A percentile compares a stretch with the other conserved stretches of the same genome.
Evolutionary conservation across 2,113 vertebrate genomes (phyloP).

Genomic region (Lethenteron reissneri): DNA sequence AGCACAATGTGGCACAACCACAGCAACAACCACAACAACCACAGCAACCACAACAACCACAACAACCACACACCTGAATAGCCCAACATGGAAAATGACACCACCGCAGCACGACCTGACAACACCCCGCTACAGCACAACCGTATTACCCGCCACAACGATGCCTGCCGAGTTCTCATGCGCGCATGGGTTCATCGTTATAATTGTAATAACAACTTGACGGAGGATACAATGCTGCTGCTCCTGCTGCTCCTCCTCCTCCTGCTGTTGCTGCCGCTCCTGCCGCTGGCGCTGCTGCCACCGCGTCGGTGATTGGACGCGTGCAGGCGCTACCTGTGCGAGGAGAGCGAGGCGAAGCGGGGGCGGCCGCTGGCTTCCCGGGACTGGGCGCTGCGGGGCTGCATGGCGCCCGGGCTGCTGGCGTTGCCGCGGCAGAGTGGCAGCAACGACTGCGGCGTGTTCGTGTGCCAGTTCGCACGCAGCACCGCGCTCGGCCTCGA

Average conservation of each 20-base stretch:
- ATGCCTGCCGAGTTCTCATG: not conserved
- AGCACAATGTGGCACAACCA: too few species aligned
- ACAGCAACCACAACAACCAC: too few species aligned
- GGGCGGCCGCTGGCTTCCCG: conserved; percentile 39
- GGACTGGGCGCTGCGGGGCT: conserved; percentile 48
- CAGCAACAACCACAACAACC: too few species aligned
- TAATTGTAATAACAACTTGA: not conserved
- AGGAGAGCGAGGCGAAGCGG: conserved; percentile 69
- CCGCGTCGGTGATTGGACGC: not conserved
- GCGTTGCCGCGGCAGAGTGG: conserved; percentile 98
- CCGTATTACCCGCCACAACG: not conserved
- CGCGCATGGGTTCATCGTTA: not conserved
- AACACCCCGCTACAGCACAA: not conserved
- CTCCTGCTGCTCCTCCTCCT: too few species aligned
- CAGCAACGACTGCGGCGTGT: conserved; percentile 93
- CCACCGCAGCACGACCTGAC: too few species aligned
- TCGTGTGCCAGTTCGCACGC: conserved; percentile 87
- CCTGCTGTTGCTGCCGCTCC: too few species aligned
- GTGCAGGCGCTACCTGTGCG: conserved; percentile 52
- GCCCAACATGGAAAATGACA: too few species aligned
- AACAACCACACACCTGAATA: too few species aligned
- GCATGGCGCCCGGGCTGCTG: conserved; percentile 18
- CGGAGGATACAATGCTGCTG: conserved; percentile 13
- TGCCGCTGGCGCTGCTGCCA: too few species aligned
- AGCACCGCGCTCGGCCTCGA: conserved; percentile 90